These are phyloP conservation scores for Sebastes kiyomatsui DNA, from an alignment of 2,797 vertebrate species.

Conservation along the genomic window DNA sequence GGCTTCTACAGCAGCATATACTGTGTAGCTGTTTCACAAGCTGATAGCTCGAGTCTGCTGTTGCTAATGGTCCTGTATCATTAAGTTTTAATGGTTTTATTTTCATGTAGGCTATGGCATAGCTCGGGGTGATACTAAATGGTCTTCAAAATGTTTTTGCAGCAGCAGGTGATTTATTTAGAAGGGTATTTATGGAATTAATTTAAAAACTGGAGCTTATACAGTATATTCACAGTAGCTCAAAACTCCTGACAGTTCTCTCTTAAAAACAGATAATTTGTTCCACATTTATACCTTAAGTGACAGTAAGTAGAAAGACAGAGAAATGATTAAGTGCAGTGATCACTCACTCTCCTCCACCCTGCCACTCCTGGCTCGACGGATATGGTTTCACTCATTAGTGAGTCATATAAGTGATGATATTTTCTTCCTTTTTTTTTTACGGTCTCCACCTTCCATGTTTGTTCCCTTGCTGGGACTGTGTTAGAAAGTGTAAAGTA, in stretches of 20 bases:
- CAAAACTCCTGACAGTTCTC: background rate
- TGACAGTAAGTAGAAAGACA: conserved; percentile 23
- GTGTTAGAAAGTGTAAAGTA: background rate
- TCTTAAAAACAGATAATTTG: conserved; percentile 4
- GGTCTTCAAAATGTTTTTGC: conserved; percentile 13
- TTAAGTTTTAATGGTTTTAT: conserved; percentile 57
- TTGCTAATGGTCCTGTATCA: conserved; percentile 46
- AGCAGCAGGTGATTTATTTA: conserved; percentile 14
- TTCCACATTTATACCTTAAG: conserved; percentile 19
- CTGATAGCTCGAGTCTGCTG: conserved; percentile 33
- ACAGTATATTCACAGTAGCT: background rate
- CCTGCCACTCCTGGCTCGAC: background rate
- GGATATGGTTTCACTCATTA: conserved; percentile 28
- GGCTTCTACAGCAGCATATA: conserved; percentile 26
- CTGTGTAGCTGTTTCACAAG: conserved; percentile 44
- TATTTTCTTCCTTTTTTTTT: background rate
- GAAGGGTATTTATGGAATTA: background rate
- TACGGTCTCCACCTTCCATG: background rate
- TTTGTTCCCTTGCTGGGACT: background rate
- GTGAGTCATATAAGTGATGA: conserved; percentile 27
- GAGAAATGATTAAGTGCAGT: conserved; percentile 21
- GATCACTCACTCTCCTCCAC: conserved; percentile 7
- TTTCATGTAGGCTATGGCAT: conserved; percentile 27
- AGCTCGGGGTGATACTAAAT: conserved; percentile 16
- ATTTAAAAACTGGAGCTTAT: conserved; percentile 5